Base-by-base conservation (phyloP, 2,113 vertebrate species). In the Piprites chloris region DNA sequence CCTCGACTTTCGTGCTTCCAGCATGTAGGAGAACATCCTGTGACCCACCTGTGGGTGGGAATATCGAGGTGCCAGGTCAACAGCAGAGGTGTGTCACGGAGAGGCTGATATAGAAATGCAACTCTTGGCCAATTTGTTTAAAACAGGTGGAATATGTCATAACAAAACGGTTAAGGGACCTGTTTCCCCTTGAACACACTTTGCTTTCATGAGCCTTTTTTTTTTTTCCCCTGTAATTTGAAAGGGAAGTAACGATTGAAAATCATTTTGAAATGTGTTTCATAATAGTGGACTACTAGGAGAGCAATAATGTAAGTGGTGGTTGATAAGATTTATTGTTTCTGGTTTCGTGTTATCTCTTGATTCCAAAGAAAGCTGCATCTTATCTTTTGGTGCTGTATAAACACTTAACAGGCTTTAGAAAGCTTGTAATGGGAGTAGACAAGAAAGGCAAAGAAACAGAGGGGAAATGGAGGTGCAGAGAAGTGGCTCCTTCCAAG, bases 31-130 rank as follows among this genome's bases (percentile, higher is more conserved):
- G 78, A 65, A 49, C 41, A n/a, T 35, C 37, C 37, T 5, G 1
- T 3, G 71, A 23, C 14, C 17, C 63, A 19, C 46, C 55, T 47
- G 41, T 1, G n/a, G 47, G 63, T 69, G 49, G 5, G 44, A 52
- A 27, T 26, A 14, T 13, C 0, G 0, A 37, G 44, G 30, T 11
- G 16, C 8, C 22, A 4, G 4, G 15, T 61, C 23, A 14, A 0
- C 2, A 39, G 37, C 44, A 53, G 49, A 50, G 30, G 1, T 28
- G 53, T 30, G 3, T 18, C 6, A 1, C 33, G 1, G 1, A 44
- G 23, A 14, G 15, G 22, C 1, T 1, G 6, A 39, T 4, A 5
- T 0, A 35, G 66, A 73, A 79, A 32, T 6, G 19, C 13, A 76
- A 1, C 9, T 44, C 28, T 27, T 24, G 20, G 6, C 5, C 63